A percentile compares a stretch with the other conserved stretches of the same genome.
phyloP scores from a whole-genome alignment of 2,888 invertebrate species.

The Hydraecia micacea region DNA sequence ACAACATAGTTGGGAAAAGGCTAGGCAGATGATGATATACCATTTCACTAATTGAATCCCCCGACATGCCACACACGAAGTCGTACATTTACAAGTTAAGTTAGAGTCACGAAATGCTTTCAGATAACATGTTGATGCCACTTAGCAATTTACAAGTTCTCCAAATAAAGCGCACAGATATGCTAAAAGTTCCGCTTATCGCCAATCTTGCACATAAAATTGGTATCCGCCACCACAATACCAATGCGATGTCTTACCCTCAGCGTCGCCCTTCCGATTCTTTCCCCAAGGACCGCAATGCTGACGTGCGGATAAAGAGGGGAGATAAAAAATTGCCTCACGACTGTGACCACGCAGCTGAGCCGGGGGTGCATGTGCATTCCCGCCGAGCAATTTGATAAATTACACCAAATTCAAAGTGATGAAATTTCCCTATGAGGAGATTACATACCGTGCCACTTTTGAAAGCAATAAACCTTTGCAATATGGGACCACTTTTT shows the following conservation, averaged over 20 bases:
- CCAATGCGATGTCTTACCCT: constrained; percentile 70
- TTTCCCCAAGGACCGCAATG: constrained; percentile 80
- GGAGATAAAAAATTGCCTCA: constrained; percentile 86
- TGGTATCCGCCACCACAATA: constrained; percentile 77
- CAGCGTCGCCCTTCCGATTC: constrained; percentile 76
- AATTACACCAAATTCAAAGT: constrained; percentile 85
- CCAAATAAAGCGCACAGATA: constrained; percentile 61
- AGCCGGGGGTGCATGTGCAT: constrained; percentile 85
- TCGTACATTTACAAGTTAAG: constrained; percentile 16
- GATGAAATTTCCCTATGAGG: constrained; percentile 80
- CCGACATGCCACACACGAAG: not conserved
- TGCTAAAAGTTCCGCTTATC: constrained; percentile 74
- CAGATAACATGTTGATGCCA: constrained; percentile 34
- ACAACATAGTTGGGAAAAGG: too few species aligned
- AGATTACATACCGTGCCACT: constrained; percentile 73
- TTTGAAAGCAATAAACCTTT: constrained; percentile 64
- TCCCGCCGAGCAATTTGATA: constrained; percentile 83
- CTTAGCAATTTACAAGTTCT: constrained; percentile 65
- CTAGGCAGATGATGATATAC: constrained; percentile 37
- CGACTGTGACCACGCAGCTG: constrained; percentile 84
- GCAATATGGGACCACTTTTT: constrained; percentile 57
- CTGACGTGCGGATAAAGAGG: constrained; percentile 76
- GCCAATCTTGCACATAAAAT: constrained; percentile 75
- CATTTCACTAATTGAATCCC: constrained; percentile 60
- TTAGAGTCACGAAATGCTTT: not conserved